Base-by-base conservation (phyloP, 2,113 vertebrate genomes). In the Clarias batrachus region DNA sequence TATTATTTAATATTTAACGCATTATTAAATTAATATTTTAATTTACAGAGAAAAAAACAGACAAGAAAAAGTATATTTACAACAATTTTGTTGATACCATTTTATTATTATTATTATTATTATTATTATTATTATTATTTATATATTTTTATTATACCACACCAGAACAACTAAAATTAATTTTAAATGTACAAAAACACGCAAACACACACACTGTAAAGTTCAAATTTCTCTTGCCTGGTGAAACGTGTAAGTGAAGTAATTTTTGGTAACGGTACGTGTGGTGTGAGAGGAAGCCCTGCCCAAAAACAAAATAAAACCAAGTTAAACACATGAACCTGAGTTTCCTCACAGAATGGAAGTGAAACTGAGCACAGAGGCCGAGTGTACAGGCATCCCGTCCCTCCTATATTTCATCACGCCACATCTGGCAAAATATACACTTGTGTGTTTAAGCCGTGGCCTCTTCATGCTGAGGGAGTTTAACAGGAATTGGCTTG, bases 361-460 rank as follows among this genome's bases (percentile, higher is more conserved):
- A 16, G 73, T 4, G 9, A 57, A 57, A 56, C 52, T 37, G 77
- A 59, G 21, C n/a, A 54, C 52, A 12, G 77, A 30, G 56, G 54
- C 54, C 0, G 30, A 65, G 80, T 41, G 79, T 52, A 16, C 33
- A 52, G 25, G 59, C 60, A 13, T 65, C 60, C 13, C 12, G 21
- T 48, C 33, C 52, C 27, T 84, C 82, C 10, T 37, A 41, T 25
- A 14, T 76, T 88, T 86, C 70, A 88, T 27, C 52, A 11, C 78
- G n/a, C 66, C 81, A 90, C 84, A 85, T 90, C 89, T 86, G 87
- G 85, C 87, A 90, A 87, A 86, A 88, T 54, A 70, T 79, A 70
- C 78, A 80, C 6, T 12, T 81, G 74, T 76, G 84, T 88, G 80
- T 82, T 81, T 85, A 52, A 54, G 66, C 76, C 19, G 9, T 82